phyloP scores from a whole-genome alignment of 2,113 vertebrate species.

The Tragelaphus scriptus region DNA sequence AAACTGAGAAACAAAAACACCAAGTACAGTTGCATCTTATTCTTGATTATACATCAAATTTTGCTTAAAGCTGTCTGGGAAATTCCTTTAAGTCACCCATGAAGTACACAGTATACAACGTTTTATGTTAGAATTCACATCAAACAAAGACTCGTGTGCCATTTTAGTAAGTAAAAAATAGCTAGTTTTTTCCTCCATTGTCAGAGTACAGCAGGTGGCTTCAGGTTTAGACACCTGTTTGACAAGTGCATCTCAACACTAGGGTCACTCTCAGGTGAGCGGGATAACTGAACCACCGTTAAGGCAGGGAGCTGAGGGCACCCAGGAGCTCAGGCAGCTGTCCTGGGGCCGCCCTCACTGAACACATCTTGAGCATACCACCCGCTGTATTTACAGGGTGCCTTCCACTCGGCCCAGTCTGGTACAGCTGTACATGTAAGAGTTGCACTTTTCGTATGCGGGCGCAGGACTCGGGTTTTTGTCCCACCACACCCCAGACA shows the following conservation, averaged over 20 bases:
- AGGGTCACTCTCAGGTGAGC: background rate
- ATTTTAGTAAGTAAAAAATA: background rate
- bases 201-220: background rate
- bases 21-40: background rate
- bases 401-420: background rate
- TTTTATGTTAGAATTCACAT: background rate
- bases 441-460: background rate
- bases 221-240: background rate
- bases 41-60: background rate
- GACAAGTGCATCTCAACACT: background rate
- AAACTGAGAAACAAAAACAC: background rate
- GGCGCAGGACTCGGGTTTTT: background rate
- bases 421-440: background rate
- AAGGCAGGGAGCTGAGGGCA: background rate
- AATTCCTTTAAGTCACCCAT: background rate
- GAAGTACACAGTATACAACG: background rate
- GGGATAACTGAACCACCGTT: background rate
- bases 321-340: background rate
- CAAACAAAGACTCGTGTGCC: background rate
- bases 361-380: background rate
- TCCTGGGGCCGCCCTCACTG: background rate
- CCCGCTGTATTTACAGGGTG: accelerated
- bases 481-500: background rate
- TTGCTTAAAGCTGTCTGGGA: background rate
- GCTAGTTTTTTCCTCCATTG: background rate